phyloP scores from a whole-genome alignment of 2,888 invertebrate genomes.

The Lordiphosa fenestrarum region DNA sequence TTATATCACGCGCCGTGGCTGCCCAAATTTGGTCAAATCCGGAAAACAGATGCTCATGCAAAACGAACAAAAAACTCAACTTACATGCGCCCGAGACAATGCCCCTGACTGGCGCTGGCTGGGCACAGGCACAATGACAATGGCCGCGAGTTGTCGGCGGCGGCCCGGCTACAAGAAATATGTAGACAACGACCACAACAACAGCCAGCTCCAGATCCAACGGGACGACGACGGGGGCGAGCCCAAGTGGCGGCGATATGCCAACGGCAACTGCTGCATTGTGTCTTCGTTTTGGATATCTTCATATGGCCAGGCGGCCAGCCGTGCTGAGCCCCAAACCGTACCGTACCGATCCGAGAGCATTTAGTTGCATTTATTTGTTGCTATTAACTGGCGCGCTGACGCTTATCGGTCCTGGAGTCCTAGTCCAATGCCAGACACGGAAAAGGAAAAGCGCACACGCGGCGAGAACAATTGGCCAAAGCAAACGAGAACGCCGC shows the following conservation, averaged over 20 bases:
- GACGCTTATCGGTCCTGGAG: slow-evolving; percentile 72
- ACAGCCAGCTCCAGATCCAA: slow-evolving; percentile 18
- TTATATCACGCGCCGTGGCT: slow-evolving; percentile 64
- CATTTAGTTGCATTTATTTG: slow-evolving; percentile 81
- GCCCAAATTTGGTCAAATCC: slow-evolving; percentile 66
- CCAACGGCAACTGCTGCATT: slow-evolving; percentile 78
- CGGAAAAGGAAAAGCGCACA: slow-evolving; percentile 58
- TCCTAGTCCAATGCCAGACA: slow-evolving; percentile 48
- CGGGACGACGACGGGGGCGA: slow-evolving; percentile 21
- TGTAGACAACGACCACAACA: slow-evolving; percentile 34
- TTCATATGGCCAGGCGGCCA: slow-evolving; percentile 67
- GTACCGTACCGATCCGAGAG: slow-evolving; percentile 44
- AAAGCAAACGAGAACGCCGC: slow-evolving; percentile 35
- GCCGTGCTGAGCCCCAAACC: slow-evolving; percentile 6
- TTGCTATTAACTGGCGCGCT: slow-evolving; percentile 79
- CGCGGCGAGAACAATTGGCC: slow-evolving; percentile 51
- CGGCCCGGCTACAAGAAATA: slow-evolving; percentile 41
- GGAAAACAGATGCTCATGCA: slow-evolving; percentile 29
- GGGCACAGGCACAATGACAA: slow-evolving; percentile 53
- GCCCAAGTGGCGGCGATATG: slow-evolving; percentile 73
- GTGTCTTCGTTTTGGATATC: slow-evolving; percentile 80
- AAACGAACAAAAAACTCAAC: slow-evolving; percentile 11
- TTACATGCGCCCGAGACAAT: slow-evolving; percentile 35
- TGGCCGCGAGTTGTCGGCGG: slow-evolving; percentile 36
- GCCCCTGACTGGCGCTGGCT: slow-evolving; percentile 38